phyloP scores from a whole-genome alignment of 2,888 invertebrate genomes.

The Chloroclystis v-ata region DNA sequence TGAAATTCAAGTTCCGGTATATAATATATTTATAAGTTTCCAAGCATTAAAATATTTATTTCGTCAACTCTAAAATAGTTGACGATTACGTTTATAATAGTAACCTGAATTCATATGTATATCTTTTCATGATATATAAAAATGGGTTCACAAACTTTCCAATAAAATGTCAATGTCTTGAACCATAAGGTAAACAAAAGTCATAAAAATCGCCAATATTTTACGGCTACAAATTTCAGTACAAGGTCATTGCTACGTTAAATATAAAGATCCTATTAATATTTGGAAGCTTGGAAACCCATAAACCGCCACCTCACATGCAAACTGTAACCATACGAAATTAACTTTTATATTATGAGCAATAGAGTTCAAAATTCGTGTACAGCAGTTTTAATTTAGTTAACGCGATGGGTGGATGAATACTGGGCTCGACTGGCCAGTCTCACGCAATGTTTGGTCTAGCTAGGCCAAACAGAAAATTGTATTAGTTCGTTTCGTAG shows the following conservation, averaged over 20 bases:
- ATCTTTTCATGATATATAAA: too few species aligned
- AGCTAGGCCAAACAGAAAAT: background rate
- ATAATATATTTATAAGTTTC: conserved; percentile 18
- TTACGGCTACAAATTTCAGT: background rate
- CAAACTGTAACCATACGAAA: conserved; percentile 15
- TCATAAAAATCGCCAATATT: background rate
- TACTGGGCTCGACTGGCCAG: conserved; percentile 3
- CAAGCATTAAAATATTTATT: conserved; percentile 11
- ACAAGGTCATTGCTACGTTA: conserved; percentile 23
- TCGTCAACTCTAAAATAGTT: too few species aligned
- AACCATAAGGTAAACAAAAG: background rate
- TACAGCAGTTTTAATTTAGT: conserved; percentile 8
- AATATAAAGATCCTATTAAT: background rate
- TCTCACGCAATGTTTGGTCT: background rate
- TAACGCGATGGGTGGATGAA: conserved; percentile 1
- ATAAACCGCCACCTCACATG: conserved; percentile 33
- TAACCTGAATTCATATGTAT: too few species aligned
- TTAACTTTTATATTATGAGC: conserved; percentile 4
- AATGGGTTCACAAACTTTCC: too few species aligned
- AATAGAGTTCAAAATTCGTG: conserved; percentile 8
- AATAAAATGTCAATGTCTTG: background rate
- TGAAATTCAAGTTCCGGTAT: conserved; percentile 1
- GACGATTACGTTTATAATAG: too few species aligned
- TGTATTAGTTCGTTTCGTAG: too few species aligned
- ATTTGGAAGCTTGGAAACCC: conserved; percentile 26